phyloP scores from a whole-genome alignment of 2,113 vertebrate genomes.

The Cygnus atratus region DNA sequence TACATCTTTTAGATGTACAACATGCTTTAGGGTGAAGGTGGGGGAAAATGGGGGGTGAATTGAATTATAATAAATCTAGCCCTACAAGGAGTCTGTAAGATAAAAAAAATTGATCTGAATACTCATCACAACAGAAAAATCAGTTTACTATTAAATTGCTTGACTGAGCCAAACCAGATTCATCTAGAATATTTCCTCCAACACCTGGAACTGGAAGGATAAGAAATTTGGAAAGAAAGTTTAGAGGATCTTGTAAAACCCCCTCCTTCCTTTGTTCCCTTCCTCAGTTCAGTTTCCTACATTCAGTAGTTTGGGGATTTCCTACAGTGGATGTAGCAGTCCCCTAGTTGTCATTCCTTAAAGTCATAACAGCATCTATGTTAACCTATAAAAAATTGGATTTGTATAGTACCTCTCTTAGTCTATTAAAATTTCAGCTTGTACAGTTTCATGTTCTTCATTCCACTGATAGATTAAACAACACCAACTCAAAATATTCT shows the following conservation, averaged over 20 bases:
- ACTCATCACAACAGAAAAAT: background rate
- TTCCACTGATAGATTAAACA: background rate
- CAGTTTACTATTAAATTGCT: background rate
- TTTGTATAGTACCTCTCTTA: background rate
- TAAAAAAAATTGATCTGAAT: background rate
- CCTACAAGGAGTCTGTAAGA: background rate
- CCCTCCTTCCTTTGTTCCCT: background rate
- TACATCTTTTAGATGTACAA: background rate
- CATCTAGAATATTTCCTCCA: background rate
- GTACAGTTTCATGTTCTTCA: background rate
- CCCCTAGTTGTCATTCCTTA: background rate
- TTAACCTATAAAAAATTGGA: background rate
- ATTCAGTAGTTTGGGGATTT: background rate
- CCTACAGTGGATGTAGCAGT: background rate
- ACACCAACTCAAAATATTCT: background rate
- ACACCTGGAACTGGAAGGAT: background rate
- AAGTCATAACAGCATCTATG: background rate
- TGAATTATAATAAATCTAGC: background rate
- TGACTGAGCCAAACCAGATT: background rate
- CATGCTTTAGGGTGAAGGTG: background rate
- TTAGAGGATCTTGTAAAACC: background rate
- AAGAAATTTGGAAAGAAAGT: background rate
- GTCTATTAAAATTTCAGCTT: background rate
- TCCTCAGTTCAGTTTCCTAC: background rate
- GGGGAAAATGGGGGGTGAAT: accelerated